Percentiles rank a stretch among this genome's conserved stretches.
These are phyloP conservation scores for Apteryx mantelli DNA, from an alignment of 2,113 vertebrate genomes.

Conservation along the genomic window DNA sequence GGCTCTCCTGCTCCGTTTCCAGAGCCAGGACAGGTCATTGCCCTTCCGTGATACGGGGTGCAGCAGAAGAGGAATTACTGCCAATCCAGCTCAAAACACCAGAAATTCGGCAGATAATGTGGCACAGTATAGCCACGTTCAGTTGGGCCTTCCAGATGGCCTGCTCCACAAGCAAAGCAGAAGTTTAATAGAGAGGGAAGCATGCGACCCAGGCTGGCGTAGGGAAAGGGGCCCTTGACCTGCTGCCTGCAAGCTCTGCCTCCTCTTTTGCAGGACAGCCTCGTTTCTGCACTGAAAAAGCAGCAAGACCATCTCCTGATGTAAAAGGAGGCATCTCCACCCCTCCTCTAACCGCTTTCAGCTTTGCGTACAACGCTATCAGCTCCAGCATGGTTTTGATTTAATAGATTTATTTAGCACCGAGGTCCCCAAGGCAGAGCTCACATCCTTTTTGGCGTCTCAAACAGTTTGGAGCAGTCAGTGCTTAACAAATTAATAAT, in stretches of 20 bases:
- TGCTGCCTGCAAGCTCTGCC: not conserved
- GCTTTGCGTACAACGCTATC: not conserved
- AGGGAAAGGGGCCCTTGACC: not conserved
- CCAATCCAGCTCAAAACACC: not conserved
- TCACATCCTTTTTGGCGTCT: not conserved
- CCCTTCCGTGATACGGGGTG: not conserved
- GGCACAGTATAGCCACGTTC: not conserved
- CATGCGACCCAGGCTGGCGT: not conserved
- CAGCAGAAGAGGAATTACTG: not conserved
- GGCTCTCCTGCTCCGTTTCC: not conserved
- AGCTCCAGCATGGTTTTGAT: not conserved
- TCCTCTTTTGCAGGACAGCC: not conserved
- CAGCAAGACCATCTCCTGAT: not conserved
- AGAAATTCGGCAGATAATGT: not conserved
- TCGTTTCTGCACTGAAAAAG: fast-evolving
- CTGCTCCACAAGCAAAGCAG: not conserved
- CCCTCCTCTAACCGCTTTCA: not conserved
- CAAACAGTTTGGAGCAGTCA: slow-evolving; percentile 1
- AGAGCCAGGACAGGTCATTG: not conserved
- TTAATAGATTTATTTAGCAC: not conserved
- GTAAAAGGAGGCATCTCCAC: not conserved
- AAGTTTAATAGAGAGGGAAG: not conserved
- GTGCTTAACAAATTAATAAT: slow-evolving; percentile 46
- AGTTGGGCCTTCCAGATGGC: not conserved
- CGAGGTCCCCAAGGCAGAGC: not conserved